These are phyloP conservation scores for Carcinoscorpius rotundicauda DNA, from an alignment of 1,140 invertebrate species.

Conservation along the genomic window DNA sequence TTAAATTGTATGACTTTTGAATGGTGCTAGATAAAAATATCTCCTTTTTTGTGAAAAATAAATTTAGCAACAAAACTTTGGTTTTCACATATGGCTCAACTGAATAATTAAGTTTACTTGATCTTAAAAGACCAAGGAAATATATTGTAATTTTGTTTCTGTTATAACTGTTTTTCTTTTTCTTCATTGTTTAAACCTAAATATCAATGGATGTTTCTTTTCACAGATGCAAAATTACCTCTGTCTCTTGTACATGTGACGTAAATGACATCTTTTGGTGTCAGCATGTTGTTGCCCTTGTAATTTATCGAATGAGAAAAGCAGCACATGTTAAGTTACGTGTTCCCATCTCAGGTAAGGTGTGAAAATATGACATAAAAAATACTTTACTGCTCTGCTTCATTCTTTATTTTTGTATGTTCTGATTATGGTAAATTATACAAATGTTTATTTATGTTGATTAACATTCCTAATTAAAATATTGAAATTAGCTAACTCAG, in stretches of 20 bases:
- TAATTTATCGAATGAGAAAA: conserved; percentile 73
- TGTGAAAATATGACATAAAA: background rate
- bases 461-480: background rate
- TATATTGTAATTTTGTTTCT: conserved; percentile 18
- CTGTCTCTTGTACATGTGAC: conserved; percentile 78
- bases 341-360: conserved; percentile 70
- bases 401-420: background rate
- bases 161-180: conserved; percentile 17
- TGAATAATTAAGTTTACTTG: no score
- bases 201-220: conserved; percentile 12
- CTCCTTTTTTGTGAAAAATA: no score
- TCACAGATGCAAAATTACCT: conserved; percentile 70
- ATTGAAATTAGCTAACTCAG: no score
- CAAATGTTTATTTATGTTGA: background rate
- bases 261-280: conserved; percentile 81
- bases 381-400: background rate
- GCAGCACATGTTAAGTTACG: conserved; percentile 60
- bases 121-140: no score
- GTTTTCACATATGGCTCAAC: no score
- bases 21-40: no score
- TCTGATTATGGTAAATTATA: no score
- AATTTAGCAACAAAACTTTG: no score
- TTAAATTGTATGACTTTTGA: no score
- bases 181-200: conserved; percentile 10
- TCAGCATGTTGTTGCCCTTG: conserved; percentile 79